phyloP scores from a whole-genome alignment of 2,797 vertebrate species.

The Lerista edwardsae region DNA sequence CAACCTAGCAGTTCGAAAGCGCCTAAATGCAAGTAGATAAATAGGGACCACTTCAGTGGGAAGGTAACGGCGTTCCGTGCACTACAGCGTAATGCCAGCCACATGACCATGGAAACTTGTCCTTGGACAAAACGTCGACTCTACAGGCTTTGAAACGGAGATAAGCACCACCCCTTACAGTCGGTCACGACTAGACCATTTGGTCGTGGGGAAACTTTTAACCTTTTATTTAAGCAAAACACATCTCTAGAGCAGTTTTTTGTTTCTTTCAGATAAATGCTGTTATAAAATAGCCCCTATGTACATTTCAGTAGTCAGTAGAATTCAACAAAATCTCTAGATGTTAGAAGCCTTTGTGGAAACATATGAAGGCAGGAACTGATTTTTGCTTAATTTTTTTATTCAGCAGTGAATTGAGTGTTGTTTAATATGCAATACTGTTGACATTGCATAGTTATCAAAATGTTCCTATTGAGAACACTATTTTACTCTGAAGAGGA shows the following conservation, averaged over 20 bases:
- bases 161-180: too few species aligned
- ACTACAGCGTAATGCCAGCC: too few species aligned
- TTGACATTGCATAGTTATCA: neutral
- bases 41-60: too few species aligned
- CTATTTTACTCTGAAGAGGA: neutral
- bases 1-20: too few species aligned
- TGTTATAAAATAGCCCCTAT: neutral
- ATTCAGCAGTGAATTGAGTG: neutral
- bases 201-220: too few species aligned
- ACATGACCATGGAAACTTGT: too few species aligned
- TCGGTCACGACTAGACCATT: too few species aligned
- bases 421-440: conserved; percentile 14
- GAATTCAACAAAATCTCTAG: neutral
- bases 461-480: conserved; percentile 15
- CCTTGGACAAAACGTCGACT: too few species aligned
- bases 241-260: neutral
- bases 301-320: neutral
- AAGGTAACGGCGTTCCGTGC: too few species aligned
- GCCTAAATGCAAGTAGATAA: too few species aligned
- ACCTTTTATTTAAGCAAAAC: too few species aligned
- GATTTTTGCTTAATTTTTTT: neutral
- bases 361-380: neutral
- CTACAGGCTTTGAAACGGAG: too few species aligned
- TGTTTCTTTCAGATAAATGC: neutral
- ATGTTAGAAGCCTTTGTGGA: conserved; percentile 6